Base-by-base conservation (phyloP, 2,888 invertebrate genomes). In the Caenorhabditis angaria region DNA sequence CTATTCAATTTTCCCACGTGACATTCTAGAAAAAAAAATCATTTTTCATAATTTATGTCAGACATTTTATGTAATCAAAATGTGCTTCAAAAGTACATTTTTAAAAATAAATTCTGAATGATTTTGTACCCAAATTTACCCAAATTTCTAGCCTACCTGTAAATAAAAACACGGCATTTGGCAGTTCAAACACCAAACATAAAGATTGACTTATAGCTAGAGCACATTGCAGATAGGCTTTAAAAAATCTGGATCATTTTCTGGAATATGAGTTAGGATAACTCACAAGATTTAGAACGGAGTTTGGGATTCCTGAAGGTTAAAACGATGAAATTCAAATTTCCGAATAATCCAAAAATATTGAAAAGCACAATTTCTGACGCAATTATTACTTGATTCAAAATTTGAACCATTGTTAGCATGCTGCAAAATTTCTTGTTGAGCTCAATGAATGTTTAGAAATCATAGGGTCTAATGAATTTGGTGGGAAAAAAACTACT, bases 151-250 rank as follows among this genome's bases (percentile, higher is more conserved):
- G 47, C 48, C 25, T 25, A 41, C n/a, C 47, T 12, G 65, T 68
- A 55, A 68, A 70, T 20, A 67, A 22, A 18, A 67, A 61, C 0
- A 59, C 64, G 3, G 72, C 67, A 32, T 72, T 72, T 2, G 65
- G 68, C 4, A 72, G 59, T 35, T 72, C 72, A 41, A 68, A 72
- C 1, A 68, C 41, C 0, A 72, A 50, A 27, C 72, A 72, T 22
- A 72, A 29, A 35, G 59, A 59, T 51, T 72, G 72, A 22, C 58
- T 61, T 22, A 72, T 53, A 10, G 61, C 61, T 1, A 51, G 32
- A 53, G 58, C 50, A 22, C 51, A 57, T 32, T 50, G 20, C 22
- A 64, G 28, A n/a, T 32, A 53, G 18, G 61, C 61, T 61, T 35
- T 5, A 48, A 59, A 22, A 32, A 53, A 24, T 48, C 24, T 1